Percentiles rank a stretch among this genome's conserved stretches.
Conservation (phyloP, 2,888 invertebrate species). For the Drosophila imparisetae region DNA sequence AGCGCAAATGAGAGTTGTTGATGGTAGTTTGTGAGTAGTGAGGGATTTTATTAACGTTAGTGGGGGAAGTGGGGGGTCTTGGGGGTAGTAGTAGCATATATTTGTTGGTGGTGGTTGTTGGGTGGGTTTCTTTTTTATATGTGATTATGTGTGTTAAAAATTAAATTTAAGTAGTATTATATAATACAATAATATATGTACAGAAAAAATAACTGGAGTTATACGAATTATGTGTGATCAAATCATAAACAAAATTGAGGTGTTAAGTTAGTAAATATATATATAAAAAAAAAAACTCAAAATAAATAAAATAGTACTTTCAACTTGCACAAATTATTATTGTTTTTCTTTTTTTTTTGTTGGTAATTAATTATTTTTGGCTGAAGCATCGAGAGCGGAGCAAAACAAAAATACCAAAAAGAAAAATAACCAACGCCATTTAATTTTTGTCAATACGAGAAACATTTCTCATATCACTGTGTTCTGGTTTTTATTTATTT, state of each 20-base stretch:
- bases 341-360: conserved; percentile 12
- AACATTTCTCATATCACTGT: conserved; percentile 19
- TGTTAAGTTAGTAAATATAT: conserved; percentile 57
- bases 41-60: conserved; percentile 26
- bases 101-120: conserved; percentile 36
- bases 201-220: conserved; percentile 61
- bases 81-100: conserved; percentile 41
- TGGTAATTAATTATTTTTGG: conserved; percentile 40
- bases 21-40: conserved; percentile 27
- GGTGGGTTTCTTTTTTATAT: conserved; percentile 26
- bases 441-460: conserved; percentile 5
- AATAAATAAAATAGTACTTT: conserved; percentile 71
- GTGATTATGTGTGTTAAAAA: conserved; percentile 57
- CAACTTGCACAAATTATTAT: conserved; percentile 82
- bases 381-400: conserved; percentile 44
- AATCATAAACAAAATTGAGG: conserved; percentile 60
- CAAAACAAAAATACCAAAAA: conserved; percentile 40
- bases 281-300: conserved; percentile 46
- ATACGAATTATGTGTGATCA: conserved; percentile 66
- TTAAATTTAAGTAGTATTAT: conserved; percentile 42
- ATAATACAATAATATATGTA: conserved; percentile 54
- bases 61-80: conserved; percentile 11
- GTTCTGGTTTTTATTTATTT: conserved; percentile 44
- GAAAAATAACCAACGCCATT: conserved; percentile 3
- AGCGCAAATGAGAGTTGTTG: conserved; percentile 52